Conservation (phyloP, 2,888 invertebrate genomes). For the Melolontha melolontha region DNA sequence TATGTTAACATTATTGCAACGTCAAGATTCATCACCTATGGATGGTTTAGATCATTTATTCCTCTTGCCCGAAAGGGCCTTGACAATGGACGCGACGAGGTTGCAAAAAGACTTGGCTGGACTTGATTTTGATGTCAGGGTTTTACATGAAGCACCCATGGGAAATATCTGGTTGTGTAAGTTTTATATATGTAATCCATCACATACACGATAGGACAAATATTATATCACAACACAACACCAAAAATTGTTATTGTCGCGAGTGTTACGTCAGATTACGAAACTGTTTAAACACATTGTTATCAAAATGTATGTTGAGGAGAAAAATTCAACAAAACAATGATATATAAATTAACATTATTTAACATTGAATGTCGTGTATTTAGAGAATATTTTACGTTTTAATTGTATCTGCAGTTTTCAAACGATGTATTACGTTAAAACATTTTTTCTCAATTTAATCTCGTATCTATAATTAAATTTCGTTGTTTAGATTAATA, state of each 20-base stretch:
- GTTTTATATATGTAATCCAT: conserved; percentile 52
- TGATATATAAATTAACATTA: too few relatives aligned
- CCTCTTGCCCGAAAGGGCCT: conserved; percentile 68
- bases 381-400: too few relatives aligned
- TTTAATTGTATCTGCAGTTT: too few relatives aligned
- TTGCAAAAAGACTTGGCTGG: conserved; percentile 69
- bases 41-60: conserved; percentile 70
- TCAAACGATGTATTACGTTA: too few relatives aligned
- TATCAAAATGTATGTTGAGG: not conserved
- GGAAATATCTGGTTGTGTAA: conserved; percentile 73
- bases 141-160: conserved; percentile 68
- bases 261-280: not conserved
- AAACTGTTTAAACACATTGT: conserved; percentile 8
- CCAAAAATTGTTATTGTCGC: too few relatives aligned
- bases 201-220: not conserved
- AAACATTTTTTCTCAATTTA: too few relatives aligned
- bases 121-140: conserved; percentile 68
- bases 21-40: conserved; percentile 62
- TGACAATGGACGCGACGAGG: conserved; percentile 69
- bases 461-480: too few relatives aligned
- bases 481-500: too few relatives aligned
- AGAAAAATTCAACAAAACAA: too few relatives aligned
- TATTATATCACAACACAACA: too few relatives aligned
- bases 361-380: too few relatives aligned
- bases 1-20: conserved; percentile 52